A percentile compares a stretch with the other conserved stretches of the same genome.
Conservation (phyloP, 2,797 vertebrate species). For the Mionectes olivaceus region DNA sequence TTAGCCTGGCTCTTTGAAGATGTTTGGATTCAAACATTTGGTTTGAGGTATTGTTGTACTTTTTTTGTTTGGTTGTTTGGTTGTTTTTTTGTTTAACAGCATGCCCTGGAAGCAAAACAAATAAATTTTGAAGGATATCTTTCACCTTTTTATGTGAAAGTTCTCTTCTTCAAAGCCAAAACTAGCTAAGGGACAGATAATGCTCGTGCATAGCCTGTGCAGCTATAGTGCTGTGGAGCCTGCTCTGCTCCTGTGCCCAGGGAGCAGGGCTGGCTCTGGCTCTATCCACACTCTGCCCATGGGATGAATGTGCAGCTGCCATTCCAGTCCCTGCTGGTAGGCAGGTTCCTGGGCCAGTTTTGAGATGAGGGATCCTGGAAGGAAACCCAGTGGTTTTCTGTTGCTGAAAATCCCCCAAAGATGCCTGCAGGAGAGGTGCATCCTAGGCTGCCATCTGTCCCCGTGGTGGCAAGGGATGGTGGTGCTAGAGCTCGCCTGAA, state of each 20-base stretch:
- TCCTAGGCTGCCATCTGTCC: neutral
- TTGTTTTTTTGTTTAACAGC: neutral
- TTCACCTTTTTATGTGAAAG: neutral
- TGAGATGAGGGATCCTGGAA: neutral
- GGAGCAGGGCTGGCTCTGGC: neutral
- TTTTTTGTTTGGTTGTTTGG: neutral
- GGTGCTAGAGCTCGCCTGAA: neutral
- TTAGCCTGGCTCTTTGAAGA: slow-evolving; percentile 38
- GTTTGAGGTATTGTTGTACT: neutral
- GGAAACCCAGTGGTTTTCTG: neutral
- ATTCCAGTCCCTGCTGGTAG: neutral
- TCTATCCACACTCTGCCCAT: rapidly evolving
- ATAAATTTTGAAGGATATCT: neutral
- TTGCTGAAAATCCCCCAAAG: neutral
- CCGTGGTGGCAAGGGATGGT: neutral
- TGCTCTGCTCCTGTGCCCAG: neutral
- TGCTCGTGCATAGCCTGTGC: neutral
- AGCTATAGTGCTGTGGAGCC: neutral
- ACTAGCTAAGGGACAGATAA: neutral
- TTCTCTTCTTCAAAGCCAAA: neutral
- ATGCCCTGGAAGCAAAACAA: neutral
- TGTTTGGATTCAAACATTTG: neutral
- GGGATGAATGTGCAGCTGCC: rapidly evolving
- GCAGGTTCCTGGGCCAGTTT: neutral
- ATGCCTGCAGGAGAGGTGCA: rapidly evolving